Evolutionary conservation across 1,140 invertebrate species (phyloP).

Genomic region (Tetramorium simillimum): DNA sequence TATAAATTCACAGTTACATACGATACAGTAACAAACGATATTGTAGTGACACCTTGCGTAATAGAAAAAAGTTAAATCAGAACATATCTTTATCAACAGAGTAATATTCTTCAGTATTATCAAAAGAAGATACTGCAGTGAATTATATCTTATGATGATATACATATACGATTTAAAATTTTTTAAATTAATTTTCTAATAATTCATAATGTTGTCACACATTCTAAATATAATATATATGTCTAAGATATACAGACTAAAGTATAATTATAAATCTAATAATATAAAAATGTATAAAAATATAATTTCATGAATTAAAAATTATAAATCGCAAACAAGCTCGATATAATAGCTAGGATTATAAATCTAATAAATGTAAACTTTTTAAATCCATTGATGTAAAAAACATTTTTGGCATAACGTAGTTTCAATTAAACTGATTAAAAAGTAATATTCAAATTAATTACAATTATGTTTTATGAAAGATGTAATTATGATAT

Average conservation of each 20-base stretch:
- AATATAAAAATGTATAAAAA: too few relatives aligned
- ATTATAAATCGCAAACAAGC: too few relatives aligned
- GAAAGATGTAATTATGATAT: background rate
- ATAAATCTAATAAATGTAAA: too few relatives aligned
- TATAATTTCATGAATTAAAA: too few relatives aligned
- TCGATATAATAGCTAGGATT: too few relatives aligned
- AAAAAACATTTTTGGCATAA: background rate
- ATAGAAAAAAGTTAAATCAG: background rate
- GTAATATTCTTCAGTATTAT: background rate
- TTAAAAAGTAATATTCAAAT: background rate
- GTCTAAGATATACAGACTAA: background rate
- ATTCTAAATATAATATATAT: background rate
- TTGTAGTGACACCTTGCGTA: slow-evolving; percentile 28
- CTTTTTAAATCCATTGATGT: too few relatives aligned
- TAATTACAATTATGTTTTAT: background rate
- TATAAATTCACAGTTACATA: too few relatives aligned
- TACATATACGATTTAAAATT: background rate
- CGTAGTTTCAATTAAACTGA: background rate
- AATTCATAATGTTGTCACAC: background rate
- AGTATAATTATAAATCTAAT: background rate
- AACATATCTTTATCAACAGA: background rate
- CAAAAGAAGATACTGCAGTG: slow-evolving; percentile 1
- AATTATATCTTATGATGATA: background rate
- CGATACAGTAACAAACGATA: background rate
- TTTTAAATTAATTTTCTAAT: background rate